These are phyloP conservation scores for Sylvia atricapilla DNA, from an alignment of 2,113 vertebrate species.

Conservation along the genomic window DNA sequence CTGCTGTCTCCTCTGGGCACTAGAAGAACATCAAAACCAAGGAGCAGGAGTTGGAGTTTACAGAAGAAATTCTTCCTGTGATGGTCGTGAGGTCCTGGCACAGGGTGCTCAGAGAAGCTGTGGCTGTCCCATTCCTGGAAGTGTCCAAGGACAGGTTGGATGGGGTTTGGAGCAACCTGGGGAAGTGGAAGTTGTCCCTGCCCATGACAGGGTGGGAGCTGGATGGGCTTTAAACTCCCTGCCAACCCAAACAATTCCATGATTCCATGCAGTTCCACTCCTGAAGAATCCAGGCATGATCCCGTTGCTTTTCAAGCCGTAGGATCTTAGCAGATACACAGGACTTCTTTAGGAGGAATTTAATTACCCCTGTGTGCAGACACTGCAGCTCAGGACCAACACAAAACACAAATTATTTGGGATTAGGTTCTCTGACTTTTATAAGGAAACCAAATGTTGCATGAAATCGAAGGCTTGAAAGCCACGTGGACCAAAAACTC, in stretches of 20 bases:
- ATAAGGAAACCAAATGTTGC: not conserved
- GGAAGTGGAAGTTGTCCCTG: not conserved
- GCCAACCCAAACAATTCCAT: not conserved
- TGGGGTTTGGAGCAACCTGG: rapidly evolving
- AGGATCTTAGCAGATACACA: not conserved
- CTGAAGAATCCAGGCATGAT: not conserved
- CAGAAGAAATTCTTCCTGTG: not conserved
- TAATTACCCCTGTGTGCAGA: not conserved
- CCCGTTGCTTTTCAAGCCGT: not conserved
- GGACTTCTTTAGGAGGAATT: not conserved
- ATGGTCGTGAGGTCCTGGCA: rapidly evolving
- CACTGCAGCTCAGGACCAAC: not conserved
- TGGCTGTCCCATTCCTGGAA: not conserved
- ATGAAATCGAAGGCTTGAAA: not conserved
- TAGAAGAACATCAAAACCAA: not conserved
- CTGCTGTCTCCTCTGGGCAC: not conserved
- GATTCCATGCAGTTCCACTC: not conserved
- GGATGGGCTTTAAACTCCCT: not conserved
- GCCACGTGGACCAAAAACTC: not conserved
- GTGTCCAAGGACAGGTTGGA: not conserved
- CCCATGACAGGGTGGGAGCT: not conserved
- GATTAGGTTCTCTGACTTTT: not conserved
- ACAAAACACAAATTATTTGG: not conserved
- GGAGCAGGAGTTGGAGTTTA: not conserved
- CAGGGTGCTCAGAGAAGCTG: rapidly evolving